A percentile compares a stretch with the other conserved stretches of the same genome.
phyloP scores from a whole-genome alignment of 1,140 invertebrate genomes.

The Trichoplusia ni region DNA sequence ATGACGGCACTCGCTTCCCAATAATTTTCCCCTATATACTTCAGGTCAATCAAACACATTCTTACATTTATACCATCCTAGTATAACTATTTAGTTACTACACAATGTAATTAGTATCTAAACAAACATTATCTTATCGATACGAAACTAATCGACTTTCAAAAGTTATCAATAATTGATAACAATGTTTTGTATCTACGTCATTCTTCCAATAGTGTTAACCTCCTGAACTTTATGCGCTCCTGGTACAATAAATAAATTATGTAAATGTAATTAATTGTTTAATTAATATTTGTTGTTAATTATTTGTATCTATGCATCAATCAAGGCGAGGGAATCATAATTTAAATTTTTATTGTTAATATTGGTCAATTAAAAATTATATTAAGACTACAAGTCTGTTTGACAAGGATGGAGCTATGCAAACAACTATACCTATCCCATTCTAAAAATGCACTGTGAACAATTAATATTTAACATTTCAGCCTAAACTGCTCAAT shows the following conservation, averaged over 20 bases:
- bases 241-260: constrained; percentile 3
- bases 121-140: background rate
- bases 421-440: no score
- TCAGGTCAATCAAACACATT: background rate
- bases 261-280: constrained; percentile 12
- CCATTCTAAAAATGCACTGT: no score
- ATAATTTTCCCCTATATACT: no score
- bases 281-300: constrained; percentile 1
- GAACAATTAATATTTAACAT: no score
- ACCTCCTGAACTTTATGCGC: background rate
- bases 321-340: no score
- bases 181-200: background rate
- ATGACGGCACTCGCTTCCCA: background rate
- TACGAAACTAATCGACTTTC: background rate
- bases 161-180: background rate
- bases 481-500: no score
- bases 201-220: background rate
- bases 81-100: constrained; percentile 7
- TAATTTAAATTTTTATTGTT: no score
- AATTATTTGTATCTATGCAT: no score
- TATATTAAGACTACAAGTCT: no score
- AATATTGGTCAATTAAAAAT: no score
- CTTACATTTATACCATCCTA: background rate
- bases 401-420: no score
- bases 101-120: constrained; percentile 1